Evolutionary conservation across 2,113 vertebrate genomes (phyloP).

Genomic region (cat (Felis catus)): F.catus_Fca126_mat1.0 CM031414.1:11199001-11199500

Average conservation of each 20-base stretch:
- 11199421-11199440: constrained; percentile 89
- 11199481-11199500: constrained; percentile 91
- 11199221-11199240: background rate
- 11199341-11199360: constrained; percentile 64
- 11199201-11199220: background rate
- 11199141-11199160: background rate
- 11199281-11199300: background rate
- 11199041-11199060: background rate
- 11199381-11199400: constrained; percentile 91
- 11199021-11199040: background rate
- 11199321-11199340: background rate
- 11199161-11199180: background rate
- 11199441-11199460: constrained; percentile 89
- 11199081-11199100: background rate
- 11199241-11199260: background rate
- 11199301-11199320: background rate
- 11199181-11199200: rapidly evolving
- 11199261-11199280: background rate
- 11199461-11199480: constrained; percentile 90
- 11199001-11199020: background rate
- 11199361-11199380: constrained; percentile 78
- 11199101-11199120: background rate
- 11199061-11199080: background rate
- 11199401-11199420: constrained; percentile 88
- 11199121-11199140: background rate